Base-by-base conservation (phyloP, 2,113 vertebrate genomes). In the Heterotilapia buettikoferi region DNA sequence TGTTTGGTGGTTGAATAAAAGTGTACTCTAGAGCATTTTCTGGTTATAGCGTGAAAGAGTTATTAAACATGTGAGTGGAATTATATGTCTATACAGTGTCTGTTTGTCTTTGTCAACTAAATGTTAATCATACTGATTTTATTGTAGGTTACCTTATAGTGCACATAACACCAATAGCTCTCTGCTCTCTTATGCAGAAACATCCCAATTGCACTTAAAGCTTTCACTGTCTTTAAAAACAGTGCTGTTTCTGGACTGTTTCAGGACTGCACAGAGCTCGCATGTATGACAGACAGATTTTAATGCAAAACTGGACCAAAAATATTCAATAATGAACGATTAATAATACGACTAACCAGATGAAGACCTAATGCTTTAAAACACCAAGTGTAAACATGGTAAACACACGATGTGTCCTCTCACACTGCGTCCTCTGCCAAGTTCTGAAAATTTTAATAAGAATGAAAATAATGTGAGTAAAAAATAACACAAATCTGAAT, bases 381-480 rank as follows among this genome's bases (percentile, higher is more conserved):
- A 43, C 16, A 45, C 54, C 24, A 47, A 45, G 80, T 45, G 43
- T 31, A 50, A 36, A 83, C 81, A 66, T 31, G 11, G 19, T 21
- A 82, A 31, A 61, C 18, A 4, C 24, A 40, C 0, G 1, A 10
- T 6, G 29, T 3, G n/a, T 36, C 81, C 5, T 24, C 6, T 33
- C 43, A 50, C 10, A 24, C 9, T 12, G n/a, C 5, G 5, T 24
- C 53, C n/a, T 10, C 53, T 24, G 53, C n/a, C 10, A 56, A 56
- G 53, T 24, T 54, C 19, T 53, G 52, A 53, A n/a, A 53, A 9
- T 47, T 19, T 78, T 78, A 8, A 19, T 78, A 52, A 33, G 21
- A 78, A 78, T 78, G 21, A 78, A 50, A 78, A 78, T 78, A 50
- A 50, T 31, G 73, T 78, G 45, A 50, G 16, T 7, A 50, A 47